phyloP scores from a whole-genome alignment of 1,140 invertebrate genomes.

The Daktulosphaira vitifoliae region DNA sequence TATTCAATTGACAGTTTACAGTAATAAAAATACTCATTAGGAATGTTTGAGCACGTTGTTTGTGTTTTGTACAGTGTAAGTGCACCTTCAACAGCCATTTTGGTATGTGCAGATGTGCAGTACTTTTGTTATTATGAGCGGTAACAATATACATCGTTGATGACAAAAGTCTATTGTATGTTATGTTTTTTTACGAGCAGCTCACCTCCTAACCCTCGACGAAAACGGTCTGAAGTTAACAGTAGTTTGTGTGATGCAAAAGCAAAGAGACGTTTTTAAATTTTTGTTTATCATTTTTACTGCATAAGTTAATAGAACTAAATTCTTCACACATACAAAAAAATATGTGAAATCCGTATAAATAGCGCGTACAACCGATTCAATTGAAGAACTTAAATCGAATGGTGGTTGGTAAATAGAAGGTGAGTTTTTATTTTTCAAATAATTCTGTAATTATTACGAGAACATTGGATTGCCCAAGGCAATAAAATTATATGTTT shows the following conservation, averaged over 20 bases:
- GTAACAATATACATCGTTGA: neutral
- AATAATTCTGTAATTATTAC: too few relatives aligned
- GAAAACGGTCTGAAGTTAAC: neutral
- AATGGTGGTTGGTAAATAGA: neutral
- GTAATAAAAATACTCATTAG: too few relatives aligned
- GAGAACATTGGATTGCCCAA: too few relatives aligned
- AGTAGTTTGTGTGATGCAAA: neutral
- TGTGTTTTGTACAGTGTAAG: too few relatives aligned
- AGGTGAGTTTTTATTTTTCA: too few relatives aligned
- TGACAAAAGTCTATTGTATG: slow-evolving; percentile 22
- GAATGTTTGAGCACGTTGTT: too few relatives aligned
- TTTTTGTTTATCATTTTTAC: too few relatives aligned
- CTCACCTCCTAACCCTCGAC: neutral
- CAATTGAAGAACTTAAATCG: neutral
- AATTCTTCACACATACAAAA: too few relatives aligned
- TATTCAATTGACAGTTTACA: too few relatives aligned
- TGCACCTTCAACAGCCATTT: too few relatives aligned
- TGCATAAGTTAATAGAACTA: too few relatives aligned
- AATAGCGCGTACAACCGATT: neutral
- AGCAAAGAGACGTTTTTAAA: neutral
- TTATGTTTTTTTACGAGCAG: neutral
- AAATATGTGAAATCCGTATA: too few relatives aligned
- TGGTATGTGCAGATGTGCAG: neutral
- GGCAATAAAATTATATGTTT: slow-evolving; percentile 16
- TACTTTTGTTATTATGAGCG: neutral